A percentile compares a stretch with the other conserved stretches of the same genome.
Conservation (phyloP, 2,888 invertebrate genomes). For the Melanchra persicariae region DNA sequence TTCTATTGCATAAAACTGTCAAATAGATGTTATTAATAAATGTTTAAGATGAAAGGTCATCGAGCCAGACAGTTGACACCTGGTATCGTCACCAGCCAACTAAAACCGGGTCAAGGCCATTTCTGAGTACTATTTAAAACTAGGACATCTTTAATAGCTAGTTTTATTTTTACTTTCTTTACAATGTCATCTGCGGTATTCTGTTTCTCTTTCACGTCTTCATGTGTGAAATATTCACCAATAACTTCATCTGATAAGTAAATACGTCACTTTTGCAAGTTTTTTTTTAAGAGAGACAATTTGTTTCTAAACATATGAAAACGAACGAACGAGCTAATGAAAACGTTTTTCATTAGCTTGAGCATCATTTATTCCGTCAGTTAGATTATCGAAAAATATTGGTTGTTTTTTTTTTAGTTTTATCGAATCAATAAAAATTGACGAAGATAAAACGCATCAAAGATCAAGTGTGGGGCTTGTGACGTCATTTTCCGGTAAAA, state of each 20-base stretch:
- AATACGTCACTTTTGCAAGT: neutral
- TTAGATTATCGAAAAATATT: too few relatives aligned
- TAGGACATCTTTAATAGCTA: constrained; percentile 67
- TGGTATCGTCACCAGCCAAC: constrained; percentile 80
- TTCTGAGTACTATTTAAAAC: constrained; percentile 81
- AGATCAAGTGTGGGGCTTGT: too few relatives aligned
- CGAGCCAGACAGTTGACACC: constrained; percentile 73
- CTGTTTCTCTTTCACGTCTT: neutral
- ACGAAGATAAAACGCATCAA: too few relatives aligned
- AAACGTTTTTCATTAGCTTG: too few relatives aligned
- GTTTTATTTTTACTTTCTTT: constrained; percentile 68
- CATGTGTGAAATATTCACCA: neutral
- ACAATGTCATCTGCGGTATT: constrained; percentile 45
- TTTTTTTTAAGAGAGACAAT: neutral
- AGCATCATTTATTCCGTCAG: too few relatives aligned
- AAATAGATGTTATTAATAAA: constrained; percentile 67
- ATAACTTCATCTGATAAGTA: neutral
- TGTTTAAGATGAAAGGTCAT: constrained; percentile 78
- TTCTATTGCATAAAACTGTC: constrained; percentile 18
- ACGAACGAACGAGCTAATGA: too few relatives aligned
- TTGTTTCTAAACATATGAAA: too few relatives aligned
- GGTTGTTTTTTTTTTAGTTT: too few relatives aligned
- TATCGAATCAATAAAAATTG: too few relatives aligned
- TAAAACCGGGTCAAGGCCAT: constrained; percentile 88
- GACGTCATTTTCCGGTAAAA: too few relatives aligned